phyloP scores from a whole-genome alignment of 2,113 vertebrate genomes.

The Anas platyrhynchos region DNA sequence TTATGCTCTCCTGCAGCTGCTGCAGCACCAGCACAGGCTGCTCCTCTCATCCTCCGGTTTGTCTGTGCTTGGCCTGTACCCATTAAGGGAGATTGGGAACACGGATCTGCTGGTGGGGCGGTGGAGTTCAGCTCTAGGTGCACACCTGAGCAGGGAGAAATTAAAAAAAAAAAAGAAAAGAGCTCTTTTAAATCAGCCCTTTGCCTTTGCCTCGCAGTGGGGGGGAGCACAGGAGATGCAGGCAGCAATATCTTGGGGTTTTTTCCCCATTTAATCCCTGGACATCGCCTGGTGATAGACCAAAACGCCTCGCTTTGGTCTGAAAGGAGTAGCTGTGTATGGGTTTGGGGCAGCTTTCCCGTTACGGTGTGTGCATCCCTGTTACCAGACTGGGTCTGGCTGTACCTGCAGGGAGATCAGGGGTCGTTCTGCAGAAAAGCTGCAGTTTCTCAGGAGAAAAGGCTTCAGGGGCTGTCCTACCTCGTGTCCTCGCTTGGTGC shows the following conservation, averaged over 20 bases:
- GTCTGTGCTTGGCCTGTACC: neutral
- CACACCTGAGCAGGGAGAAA: neutral
- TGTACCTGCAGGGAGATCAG: neutral
- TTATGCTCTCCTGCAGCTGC: neutral
- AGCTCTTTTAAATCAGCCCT: neutral
- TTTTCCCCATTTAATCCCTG: neutral
- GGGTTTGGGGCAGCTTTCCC: neutral
- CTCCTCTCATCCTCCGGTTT: neutral
- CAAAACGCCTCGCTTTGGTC: neutral
- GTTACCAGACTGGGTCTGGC: neutral
- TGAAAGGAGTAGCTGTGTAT: neutral
- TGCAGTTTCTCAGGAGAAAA: neutral
- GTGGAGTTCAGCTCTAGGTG: neutral
- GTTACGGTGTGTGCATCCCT: rapidly evolving
- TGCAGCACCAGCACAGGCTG: neutral
- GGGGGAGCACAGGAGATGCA: neutral
- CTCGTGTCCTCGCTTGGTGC: neutral
- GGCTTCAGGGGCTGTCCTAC: neutral
- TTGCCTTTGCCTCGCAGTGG: neutral
- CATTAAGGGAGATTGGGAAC: rapidly evolving
- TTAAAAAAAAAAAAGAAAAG: neutral
- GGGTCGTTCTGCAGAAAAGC: neutral
- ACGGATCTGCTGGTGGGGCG: neutral
- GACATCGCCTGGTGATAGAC: neutral
- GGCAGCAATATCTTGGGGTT: neutral